Evolutionary conservation across 1,140 invertebrate species (phyloP).

Genomic region (Fopius arisanus): DNA sequence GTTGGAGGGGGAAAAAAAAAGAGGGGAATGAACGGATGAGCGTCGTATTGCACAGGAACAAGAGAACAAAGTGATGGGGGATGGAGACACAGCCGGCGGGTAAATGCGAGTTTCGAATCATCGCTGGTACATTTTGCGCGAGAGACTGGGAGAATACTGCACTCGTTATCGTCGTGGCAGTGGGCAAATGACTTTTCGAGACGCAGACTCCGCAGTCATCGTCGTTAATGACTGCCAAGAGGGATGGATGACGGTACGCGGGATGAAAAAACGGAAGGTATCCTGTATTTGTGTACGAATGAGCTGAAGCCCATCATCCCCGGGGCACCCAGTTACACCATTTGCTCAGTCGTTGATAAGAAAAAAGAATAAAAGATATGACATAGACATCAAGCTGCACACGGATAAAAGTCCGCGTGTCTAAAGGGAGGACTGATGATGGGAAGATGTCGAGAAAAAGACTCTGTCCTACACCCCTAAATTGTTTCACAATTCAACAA

Average conservation of each 20-base stretch:
- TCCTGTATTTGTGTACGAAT: conserved; percentile 1
- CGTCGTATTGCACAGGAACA: conserved; percentile 1
- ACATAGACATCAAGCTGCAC: neutral
- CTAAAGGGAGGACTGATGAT: neutral
- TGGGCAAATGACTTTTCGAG: conserved; percentile 44
- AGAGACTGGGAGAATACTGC: neutral
- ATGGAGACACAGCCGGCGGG: neutral
- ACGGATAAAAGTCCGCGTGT: neutral
- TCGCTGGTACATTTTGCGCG: neutral
- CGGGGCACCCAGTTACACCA: neutral
- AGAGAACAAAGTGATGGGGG: conserved; percentile 12
- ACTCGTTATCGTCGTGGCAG: conserved; percentile 38
- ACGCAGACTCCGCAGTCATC: conserved; percentile 41
- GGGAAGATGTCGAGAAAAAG: neutral
- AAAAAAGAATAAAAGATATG: neutral
- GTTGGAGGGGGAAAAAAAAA: conserved; percentile 18
- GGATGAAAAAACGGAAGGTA: neutral
- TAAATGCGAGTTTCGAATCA: conserved; percentile 4
- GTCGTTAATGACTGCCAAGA: conserved; percentile 44
- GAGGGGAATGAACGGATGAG: conserved; percentile 15
- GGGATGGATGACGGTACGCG: neutral
- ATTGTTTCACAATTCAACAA: neutral
- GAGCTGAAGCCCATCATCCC: neutral
- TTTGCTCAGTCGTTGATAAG: neutral
- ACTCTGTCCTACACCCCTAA: neutral